Conservation (phyloP, 2,888 invertebrate species). For the Megamerina dolium region DNA sequence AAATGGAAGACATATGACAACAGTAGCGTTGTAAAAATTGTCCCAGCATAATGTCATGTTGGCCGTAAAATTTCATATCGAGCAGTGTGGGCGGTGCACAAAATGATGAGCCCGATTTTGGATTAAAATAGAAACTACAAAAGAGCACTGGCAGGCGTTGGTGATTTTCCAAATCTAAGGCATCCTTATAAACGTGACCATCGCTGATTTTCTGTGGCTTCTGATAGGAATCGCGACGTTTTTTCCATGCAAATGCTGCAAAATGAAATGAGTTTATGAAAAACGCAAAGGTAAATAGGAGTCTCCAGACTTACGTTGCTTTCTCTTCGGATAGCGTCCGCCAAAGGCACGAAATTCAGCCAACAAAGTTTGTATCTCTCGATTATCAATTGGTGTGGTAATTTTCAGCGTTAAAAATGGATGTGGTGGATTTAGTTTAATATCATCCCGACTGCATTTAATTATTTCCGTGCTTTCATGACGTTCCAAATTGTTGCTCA, state of each 20-base stretch:
- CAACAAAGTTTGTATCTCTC: conserved; percentile 63
- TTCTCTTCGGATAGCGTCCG: conserved; percentile 54
- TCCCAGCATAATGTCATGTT: conserved; percentile 91
- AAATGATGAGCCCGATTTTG: conserved; percentile 45
- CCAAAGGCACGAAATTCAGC: conserved; percentile 86
- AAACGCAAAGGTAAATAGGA: too few relatives aligned
- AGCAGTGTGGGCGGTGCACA: conserved; percentile 46
- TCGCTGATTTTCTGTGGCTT: conserved; percentile 40
- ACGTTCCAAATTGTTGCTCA: conserved; percentile 22
- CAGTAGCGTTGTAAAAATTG: conserved; percentile 91
- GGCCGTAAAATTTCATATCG: conserved; percentile 89
- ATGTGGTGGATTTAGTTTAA: conserved; percentile 57
- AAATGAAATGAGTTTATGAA: conserved; percentile 2
- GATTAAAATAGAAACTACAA: conserved; percentile 60
- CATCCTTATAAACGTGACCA: conserved; percentile 54
- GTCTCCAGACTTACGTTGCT: conserved; percentile 34
- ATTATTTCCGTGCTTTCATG: conserved; percentile 29
- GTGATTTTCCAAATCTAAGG: conserved; percentile 72
- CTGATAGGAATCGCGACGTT: conserved; percentile 33
- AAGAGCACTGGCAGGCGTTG: conserved; percentile 84
- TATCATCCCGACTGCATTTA: conserved; percentile 24
- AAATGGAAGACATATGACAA: conserved; percentile 76
- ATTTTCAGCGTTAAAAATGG: conserved; percentile 69
- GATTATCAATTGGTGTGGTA: conserved; percentile 58
- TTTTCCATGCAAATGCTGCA: conserved; percentile 36